Conservation (phyloP, 2,797 vertebrate genomes). For the Lagocephalus sceleratus region DNA sequence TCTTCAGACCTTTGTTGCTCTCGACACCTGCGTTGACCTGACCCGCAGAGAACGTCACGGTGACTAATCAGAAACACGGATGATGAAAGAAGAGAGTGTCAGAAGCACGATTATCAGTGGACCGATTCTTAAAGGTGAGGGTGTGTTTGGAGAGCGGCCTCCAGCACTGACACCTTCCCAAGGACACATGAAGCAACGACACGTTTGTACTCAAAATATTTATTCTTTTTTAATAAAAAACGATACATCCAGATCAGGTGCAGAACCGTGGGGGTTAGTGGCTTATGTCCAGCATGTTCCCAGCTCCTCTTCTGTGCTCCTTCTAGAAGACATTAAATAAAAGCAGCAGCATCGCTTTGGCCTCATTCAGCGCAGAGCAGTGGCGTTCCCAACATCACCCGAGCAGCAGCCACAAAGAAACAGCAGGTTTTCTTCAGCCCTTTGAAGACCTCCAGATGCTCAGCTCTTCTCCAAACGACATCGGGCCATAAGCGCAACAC, state of each 20-base stretch:
- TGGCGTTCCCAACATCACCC: too few relatives aligned
- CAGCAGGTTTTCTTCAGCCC: too few relatives aligned
- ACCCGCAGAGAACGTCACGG: not conserved
- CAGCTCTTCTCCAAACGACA: too few relatives aligned
- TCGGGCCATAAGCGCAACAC: too few relatives aligned
- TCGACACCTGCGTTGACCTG: not conserved
- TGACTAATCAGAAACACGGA: constrained; percentile 10
- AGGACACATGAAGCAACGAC: too few relatives aligned
- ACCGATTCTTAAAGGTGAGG: too few relatives aligned
- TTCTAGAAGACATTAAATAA: constrained; percentile 15
- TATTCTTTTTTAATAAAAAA: constrained; percentile 34
- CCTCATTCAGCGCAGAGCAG: too few relatives aligned
- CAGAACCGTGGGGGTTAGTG: constrained; percentile 10
- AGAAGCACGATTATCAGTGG: too few relatives aligned
- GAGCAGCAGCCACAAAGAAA: too few relatives aligned
- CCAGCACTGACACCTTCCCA: too few relatives aligned
- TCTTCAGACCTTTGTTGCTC: not conserved
- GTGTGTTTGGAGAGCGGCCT: too few relatives aligned
- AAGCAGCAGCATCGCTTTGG: constrained; percentile 61
- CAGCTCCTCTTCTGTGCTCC: constrained; percentile 9
- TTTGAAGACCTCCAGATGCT: too few relatives aligned
- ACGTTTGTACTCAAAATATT: constrained; percentile 20
- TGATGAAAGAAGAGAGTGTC: not conserved
- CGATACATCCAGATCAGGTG: constrained; percentile 21
- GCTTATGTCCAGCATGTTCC: constrained; percentile 1